phyloP scores from a whole-genome alignment of 2,888 invertebrate species.

The Papilio protenor region DNA sequence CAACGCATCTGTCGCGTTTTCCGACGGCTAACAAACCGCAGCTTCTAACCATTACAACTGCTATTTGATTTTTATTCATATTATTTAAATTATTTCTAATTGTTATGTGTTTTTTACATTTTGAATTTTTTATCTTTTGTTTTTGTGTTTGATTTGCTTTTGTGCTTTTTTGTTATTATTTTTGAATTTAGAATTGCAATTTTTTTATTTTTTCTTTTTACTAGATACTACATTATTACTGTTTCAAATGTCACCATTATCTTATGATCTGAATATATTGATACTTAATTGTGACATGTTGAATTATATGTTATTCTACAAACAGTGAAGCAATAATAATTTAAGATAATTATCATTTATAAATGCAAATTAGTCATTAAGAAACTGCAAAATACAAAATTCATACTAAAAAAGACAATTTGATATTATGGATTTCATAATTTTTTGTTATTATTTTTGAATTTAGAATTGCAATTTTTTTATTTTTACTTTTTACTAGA shows the following conservation, averaged over 20 bases:
- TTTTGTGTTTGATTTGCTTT: not conserved
- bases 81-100: not conserved
- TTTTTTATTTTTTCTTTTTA: no score
- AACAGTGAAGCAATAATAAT: no score
- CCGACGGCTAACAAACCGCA: conserved; percentile 64
- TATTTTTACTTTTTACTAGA: no score
- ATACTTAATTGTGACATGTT: not conserved
- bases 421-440: not conserved
- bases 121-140: not conserved
- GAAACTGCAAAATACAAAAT: not conserved
- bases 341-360: not conserved
- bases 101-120: not conserved
- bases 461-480: no score
- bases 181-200: not conserved
- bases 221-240: no score
- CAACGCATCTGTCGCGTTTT: conserved; percentile 68
- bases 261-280: not conserved
- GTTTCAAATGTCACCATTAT: not conserved
- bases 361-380: not conserved
- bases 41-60: conserved; percentile 48
- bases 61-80: conserved; percentile 12
- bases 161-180: not conserved
- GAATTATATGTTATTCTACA: no score
- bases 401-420: not conserved
- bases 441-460: not conserved